Conservation (phyloP, 2,797 vertebrate genomes). For the Labroides dimidiatus region DNA sequence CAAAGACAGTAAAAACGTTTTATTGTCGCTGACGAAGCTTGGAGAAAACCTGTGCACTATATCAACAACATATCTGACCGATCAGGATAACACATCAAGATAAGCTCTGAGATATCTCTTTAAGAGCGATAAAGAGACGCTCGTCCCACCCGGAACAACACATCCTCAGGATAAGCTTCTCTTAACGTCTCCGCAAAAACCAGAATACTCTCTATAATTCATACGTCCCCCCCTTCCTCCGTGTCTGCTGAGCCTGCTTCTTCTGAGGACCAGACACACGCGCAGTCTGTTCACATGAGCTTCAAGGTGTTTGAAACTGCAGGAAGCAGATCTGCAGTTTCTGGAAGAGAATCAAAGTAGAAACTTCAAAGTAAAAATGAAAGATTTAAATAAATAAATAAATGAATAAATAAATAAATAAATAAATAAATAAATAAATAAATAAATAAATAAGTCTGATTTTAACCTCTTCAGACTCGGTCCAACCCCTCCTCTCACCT, state of each 20-base stretch:
- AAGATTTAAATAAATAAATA: too few species aligned
- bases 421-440: too few species aligned
- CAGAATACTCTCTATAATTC: constrained; percentile 18
- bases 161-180: constrained; percentile 9
- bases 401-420: too few species aligned
- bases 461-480: too few species aligned
- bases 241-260: not conserved
- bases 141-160: not conserved
- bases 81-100: not conserved
- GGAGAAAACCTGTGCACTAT: not conserved
- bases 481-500: constrained; percentile 7
- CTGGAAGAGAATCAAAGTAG: too few species aligned
- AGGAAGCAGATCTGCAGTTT: too few species aligned
- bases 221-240: not conserved
- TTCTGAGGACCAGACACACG: not conserved
- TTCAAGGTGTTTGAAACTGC: too few species aligned
- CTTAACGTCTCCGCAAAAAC: not conserved
- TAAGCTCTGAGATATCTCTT: not conserved
- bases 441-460: too few species aligned
- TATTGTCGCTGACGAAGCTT: not conserved
- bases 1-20: not conserved
- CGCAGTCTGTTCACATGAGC: not conserved
- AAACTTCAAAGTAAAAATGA: too few species aligned
- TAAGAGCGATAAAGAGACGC: not conserved
- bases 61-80: not conserved